phyloP scores from a whole-genome alignment of 2,888 invertebrate genomes.

The Drosophila eohydei region DNA sequence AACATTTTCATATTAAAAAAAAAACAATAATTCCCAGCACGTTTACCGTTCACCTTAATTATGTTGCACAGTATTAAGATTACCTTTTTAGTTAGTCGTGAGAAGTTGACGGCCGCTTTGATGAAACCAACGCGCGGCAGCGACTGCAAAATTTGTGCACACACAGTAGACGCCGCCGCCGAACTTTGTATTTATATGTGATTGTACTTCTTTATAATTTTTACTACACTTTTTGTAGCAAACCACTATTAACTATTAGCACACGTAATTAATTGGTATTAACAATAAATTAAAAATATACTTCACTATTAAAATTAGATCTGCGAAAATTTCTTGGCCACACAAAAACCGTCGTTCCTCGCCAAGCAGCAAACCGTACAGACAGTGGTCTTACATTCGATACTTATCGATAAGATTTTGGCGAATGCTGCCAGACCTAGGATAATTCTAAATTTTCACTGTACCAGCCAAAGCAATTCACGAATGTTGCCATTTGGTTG shows the following conservation, averaged over 20 bases:
- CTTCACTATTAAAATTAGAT: slow-evolving; percentile 22
- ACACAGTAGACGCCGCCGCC: slow-evolving; percentile 54
- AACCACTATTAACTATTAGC: slow-evolving; percentile 16
- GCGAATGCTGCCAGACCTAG: slow-evolving; percentile 28
- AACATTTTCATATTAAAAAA: slow-evolving; percentile 3
- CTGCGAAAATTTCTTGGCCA: slow-evolving; percentile 11
- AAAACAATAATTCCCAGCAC: background rate
- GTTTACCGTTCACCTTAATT: background rate
- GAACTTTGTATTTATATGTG: slow-evolving; percentile 36
- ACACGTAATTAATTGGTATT: slow-evolving; percentile 16
- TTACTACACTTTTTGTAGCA: background rate
- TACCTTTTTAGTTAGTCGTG: slow-evolving; percentile 48
- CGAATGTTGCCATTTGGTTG: slow-evolving; percentile 8
- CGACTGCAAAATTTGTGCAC: slow-evolving; percentile 44
- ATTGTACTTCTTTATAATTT: background rate
- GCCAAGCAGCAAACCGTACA: slow-evolving; percentile 19
- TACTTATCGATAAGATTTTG: slow-evolving; percentile 11
- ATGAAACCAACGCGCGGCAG: slow-evolving; percentile 41
- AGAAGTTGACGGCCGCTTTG: slow-evolving; percentile 4
- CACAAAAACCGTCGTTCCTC: slow-evolving; percentile 15
- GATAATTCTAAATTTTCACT: background rate
- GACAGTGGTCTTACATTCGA: slow-evolving; percentile 5
- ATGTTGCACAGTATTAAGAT: slow-evolving; percentile 19
- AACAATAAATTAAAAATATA: slow-evolving; percentile 27
- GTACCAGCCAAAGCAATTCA: background rate